Percentiles rank a stretch among this genome's conserved stretches.
These are phyloP conservation scores for Contarinia nasturtii DNA, from an alignment of 1,140 invertebrate species.

Conservation along the genomic window DNA sequence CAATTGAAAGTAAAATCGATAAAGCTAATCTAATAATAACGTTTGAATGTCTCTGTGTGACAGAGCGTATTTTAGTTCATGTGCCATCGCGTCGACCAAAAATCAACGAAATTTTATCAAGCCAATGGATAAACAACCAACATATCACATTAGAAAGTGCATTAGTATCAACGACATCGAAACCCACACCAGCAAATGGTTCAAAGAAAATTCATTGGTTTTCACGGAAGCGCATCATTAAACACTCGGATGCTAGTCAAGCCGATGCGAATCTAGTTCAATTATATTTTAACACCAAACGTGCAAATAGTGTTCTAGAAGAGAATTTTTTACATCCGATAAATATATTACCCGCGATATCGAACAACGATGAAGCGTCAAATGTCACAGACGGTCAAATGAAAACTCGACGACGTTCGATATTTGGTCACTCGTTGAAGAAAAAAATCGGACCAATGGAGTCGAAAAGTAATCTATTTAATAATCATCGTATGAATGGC, in stretches of 20 bases:
- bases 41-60: conserved; percentile 1
- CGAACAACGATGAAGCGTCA: conserved; percentile 6
- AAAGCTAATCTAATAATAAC: conserved; percentile 1
- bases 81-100: conserved; percentile 22
- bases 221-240: conserved; percentile 20
- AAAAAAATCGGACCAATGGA: conserved; percentile 21
- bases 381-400: background rate
- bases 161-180: conserved; percentile 5
- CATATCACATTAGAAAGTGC: conserved; percentile 21
- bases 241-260: conserved; percentile 17
- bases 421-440: conserved; percentile 19
- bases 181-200: conserved; percentile 17
- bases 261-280: conserved; percentile 13
- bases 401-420: conserved; percentile 10
- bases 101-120: conserved; percentile 24
- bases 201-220: conserved; percentile 10
- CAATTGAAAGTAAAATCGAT: background rate
- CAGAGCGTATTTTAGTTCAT: conserved; percentile 26
- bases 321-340: conserved; percentile 21
- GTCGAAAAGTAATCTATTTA: conserved; percentile 11
- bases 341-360: conserved; percentile 7
- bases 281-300: conserved; percentile 21
- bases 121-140: conserved; percentile 23
- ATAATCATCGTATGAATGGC: conserved; percentile 6
- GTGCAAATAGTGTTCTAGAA: conserved; percentile 18